Percentiles rank a stretch among this genome's conserved stretches.
These are phyloP conservation scores for Labeo rohita DNA, from an alignment of 2,113 vertebrate genomes.

Conservation along the genomic window DNA sequence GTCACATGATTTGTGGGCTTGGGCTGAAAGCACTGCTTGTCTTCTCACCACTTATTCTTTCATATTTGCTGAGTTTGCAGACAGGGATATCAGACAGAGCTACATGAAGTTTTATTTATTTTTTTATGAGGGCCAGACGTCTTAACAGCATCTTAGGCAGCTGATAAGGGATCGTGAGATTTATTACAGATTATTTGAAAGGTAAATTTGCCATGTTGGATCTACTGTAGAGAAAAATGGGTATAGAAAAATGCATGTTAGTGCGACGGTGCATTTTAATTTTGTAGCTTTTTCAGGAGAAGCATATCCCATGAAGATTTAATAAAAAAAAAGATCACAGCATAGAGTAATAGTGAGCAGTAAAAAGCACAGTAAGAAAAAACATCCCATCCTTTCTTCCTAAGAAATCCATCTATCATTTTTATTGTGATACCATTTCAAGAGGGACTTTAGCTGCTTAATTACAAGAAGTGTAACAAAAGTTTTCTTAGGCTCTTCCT, in stretches of 20 bases:
- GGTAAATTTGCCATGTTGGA: background rate
- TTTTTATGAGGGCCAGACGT: slow-evolving; percentile 2
- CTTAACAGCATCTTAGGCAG: background rate
- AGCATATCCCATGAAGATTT: background rate
- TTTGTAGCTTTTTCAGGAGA: background rate
- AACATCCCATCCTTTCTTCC: background rate
- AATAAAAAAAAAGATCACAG: background rate
- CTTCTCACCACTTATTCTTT: slow-evolving; percentile 22
- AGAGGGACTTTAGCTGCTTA: background rate
- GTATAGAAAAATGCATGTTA: background rate
- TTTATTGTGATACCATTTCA: background rate
- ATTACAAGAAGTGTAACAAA: background rate
- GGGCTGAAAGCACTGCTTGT: slow-evolving; percentile 24
- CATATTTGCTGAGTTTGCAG: slow-evolving; percentile 27
- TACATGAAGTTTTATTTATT: background rate
- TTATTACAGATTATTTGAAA: slow-evolving; percentile 4
- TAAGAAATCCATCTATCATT: background rate
- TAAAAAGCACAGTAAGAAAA: background rate
- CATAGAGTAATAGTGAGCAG: too few relatives aligned
- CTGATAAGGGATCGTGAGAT: slow-evolving; percentile 6
- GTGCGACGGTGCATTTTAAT: background rate
- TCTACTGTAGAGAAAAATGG: background rate
- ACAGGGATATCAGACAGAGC: background rate
- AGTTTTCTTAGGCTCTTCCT: background rate
- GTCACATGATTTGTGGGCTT: slow-evolving; percentile 35